phyloP scores from a whole-genome alignment of 2,113 vertebrate species.

The Patagioenas fasciata region DNA sequence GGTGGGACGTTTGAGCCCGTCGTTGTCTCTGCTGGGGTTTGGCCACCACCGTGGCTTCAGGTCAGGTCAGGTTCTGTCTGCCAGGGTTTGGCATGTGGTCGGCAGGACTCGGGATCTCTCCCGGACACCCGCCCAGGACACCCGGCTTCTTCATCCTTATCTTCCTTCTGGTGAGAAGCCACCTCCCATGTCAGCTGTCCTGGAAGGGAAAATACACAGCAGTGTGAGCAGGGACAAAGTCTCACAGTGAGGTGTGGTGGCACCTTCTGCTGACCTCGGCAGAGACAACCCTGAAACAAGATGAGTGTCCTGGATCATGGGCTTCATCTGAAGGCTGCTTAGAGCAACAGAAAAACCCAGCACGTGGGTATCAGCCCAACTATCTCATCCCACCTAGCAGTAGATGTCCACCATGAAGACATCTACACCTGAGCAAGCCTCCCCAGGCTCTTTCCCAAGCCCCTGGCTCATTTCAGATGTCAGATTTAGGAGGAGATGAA shows the following conservation, averaged over 20 bases:
- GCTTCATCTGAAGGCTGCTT: background rate
- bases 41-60: too few species aligned
- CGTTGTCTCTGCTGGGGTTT: too few species aligned
- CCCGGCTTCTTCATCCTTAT: too few species aligned
- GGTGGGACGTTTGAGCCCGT: too few species aligned
- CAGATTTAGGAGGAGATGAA: background rate
- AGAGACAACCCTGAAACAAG: background rate
- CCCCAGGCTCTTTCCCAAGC: background rate
- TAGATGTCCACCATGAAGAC: background rate
- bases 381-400: background rate
- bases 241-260: accelerated
- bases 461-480: background rate
- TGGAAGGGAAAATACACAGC: background rate
- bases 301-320: background rate
- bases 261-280: background rate
- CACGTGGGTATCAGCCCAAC: background rate
- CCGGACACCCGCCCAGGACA: background rate
- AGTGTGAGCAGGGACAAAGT: background rate
- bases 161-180: background rate
- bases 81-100: background rate
- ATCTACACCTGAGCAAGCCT: background rate
- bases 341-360: background rate
- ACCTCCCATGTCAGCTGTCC: background rate
- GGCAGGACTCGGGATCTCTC: background rate
- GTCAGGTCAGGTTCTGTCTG: background rate